Evolutionary conservation across 2,888 invertebrate species (phyloP).

Genomic region (Melitaea athalia): DNA sequence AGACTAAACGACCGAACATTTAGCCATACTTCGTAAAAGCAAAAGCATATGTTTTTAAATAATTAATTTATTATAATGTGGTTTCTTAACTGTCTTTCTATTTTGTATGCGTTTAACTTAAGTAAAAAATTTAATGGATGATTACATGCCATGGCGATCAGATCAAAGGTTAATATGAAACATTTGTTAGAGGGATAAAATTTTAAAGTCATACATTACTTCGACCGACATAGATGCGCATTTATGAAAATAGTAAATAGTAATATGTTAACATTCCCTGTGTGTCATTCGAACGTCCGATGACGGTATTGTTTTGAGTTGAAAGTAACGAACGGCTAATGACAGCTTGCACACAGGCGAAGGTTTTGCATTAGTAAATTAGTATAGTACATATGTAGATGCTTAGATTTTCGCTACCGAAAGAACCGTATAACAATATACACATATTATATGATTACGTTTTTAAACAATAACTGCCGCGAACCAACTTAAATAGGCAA

Average conservation of each 20-base stretch:
- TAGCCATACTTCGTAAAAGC: no score
- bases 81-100: neutral
- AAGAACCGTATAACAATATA: neutral
- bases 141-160: conserved; percentile 2
- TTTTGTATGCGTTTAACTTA: neutral
- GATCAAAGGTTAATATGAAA: neutral
- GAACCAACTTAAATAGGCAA: neutral
- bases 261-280: neutral
- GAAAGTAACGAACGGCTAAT: neutral
- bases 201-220: neutral
- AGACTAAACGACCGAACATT: neutral
- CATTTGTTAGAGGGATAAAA: neutral
- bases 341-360: neutral
- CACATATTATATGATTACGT: neutral
- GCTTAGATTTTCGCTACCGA: conserved; percentile 18
- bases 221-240: conserved; percentile 27
- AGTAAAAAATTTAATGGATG: no score
- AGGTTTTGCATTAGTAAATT: conserved; percentile 1
- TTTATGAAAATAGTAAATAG: conserved; percentile 20
- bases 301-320: neutral
- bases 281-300: neutral
- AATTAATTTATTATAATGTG: neutral
- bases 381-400: conserved; percentile 12
- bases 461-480: neutral
- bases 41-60: neutral